Conservation (phyloP, 1,140 invertebrate genomes). For the Meloidogyne exigua region DNA sequence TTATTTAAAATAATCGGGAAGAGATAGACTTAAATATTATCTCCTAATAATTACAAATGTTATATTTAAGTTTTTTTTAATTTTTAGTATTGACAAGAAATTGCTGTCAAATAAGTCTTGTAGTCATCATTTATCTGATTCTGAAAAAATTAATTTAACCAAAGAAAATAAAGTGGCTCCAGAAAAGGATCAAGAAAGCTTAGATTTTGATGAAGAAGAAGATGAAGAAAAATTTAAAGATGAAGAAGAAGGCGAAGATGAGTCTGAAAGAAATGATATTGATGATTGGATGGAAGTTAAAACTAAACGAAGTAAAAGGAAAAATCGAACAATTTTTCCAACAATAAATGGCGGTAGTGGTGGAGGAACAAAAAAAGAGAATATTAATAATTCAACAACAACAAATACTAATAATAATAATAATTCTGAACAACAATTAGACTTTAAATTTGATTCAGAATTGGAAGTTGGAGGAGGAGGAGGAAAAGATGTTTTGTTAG, state of each 20-base stretch:
- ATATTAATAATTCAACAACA: background rate
- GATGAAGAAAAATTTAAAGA: background rate
- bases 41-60: too few species aligned
- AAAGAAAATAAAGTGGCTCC: background rate
- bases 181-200: constrained; percentile 6
- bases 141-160: background rate
- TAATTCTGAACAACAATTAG: constrained; percentile 73
- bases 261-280: constrained; percentile 10
- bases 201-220: background rate
- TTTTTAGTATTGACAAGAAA: background rate
- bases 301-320: constrained; percentile 51
- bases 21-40: too few species aligned
- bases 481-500: background rate
- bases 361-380: background rate
- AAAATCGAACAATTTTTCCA: background rate
- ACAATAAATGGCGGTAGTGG: background rate
- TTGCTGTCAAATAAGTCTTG: background rate
- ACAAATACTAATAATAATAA: constrained; percentile 2
- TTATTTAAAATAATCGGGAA: too few species aligned
- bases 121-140: background rate
- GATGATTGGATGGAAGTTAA: constrained; percentile 45
- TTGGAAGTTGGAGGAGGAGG: constrained; percentile 64
- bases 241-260: background rate
- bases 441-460: constrained; percentile 96
- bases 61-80: too few species aligned